Evolutionary conservation across 2,888 invertebrate species (phyloP).

Genomic region (Drosophila barbarae): DNA sequence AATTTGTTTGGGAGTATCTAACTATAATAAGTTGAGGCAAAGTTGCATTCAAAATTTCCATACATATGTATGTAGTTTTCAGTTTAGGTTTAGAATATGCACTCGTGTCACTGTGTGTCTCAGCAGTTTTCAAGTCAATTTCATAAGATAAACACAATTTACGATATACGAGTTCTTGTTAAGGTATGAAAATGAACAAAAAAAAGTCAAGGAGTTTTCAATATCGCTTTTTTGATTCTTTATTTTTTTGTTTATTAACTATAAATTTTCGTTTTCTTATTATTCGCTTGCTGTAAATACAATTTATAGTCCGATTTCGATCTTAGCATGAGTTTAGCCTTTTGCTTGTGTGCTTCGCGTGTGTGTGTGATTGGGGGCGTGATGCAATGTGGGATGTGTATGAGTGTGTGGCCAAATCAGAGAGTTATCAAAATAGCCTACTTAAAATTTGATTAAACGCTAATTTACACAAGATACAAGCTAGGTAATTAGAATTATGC

Average conservation of each 20-base stretch:
- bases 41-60: conserved; percentile 26
- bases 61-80: conserved; percentile 9
- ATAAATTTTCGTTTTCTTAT: conserved; percentile 61
- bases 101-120: conserved; percentile 24
- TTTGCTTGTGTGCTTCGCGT: conserved; percentile 50
- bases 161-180: conserved; percentile 39
- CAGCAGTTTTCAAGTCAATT: conserved; percentile 60
- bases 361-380: conserved; percentile 28
- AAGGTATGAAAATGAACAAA: conserved; percentile 29
- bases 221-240: conserved; percentile 59
- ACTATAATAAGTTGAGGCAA: conserved; percentile 45
- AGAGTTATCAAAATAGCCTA: conserved; percentile 56
- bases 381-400: conserved; percentile 33
- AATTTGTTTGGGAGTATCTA: conserved; percentile 63
- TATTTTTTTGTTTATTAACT: conserved; percentile 64
- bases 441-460: conserved; percentile 71
- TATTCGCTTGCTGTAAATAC: conserved; percentile 55
- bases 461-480: conserved; percentile 70
- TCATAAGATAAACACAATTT: conserved; percentile 61
- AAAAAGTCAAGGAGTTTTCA: conserved; percentile 52
- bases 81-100: conserved; percentile 38
- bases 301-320: conserved; percentile 66
- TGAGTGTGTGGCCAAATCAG: conserved; percentile 48
- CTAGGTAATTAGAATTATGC: conserved; percentile 61
- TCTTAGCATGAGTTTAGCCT: conserved; percentile 67